A percentile compares a stretch with the other conserved stretches of the same genome.
Conservation (phyloP, 2,113 vertebrate species). For the Plecotus auritus region DNA sequence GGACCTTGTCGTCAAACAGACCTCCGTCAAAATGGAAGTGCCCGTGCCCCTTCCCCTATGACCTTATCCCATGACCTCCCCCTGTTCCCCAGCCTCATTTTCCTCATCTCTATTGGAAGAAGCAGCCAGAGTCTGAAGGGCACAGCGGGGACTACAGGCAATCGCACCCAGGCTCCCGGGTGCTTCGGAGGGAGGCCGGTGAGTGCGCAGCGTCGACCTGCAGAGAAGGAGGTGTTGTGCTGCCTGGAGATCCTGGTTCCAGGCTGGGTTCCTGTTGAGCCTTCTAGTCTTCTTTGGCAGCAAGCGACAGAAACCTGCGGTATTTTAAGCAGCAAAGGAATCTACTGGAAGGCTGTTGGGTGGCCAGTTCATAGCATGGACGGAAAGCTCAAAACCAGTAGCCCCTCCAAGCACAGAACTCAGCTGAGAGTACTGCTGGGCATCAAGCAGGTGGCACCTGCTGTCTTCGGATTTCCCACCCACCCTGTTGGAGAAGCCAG, state of each 20-base stretch:
- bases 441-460: fast-evolving
- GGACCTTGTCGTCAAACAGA: not conserved
- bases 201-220: no score
- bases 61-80: not conserved
- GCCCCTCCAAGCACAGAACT: fast-evolving
- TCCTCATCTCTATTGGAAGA: not conserved
- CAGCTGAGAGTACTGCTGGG: not conserved
- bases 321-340: not conserved
- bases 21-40: not conserved
- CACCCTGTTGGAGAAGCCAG: not conserved
- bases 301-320: not conserved
- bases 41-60: fast-evolving
- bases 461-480: not conserved
- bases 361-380: fast-evolving
- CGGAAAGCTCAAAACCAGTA: not conserved
- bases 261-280: fast-evolving
- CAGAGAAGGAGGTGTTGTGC: no score
- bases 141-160: fast-evolving
- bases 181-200: no score
- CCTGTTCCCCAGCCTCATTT: not conserved
- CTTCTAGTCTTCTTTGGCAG: not conserved
- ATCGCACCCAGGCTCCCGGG: fast-evolving
- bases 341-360: not conserved
- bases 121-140: no score
- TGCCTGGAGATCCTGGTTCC: not conserved